phyloP scores from a whole-genome alignment of 2,888 invertebrate species.

The Tipula vernalis region DNA sequence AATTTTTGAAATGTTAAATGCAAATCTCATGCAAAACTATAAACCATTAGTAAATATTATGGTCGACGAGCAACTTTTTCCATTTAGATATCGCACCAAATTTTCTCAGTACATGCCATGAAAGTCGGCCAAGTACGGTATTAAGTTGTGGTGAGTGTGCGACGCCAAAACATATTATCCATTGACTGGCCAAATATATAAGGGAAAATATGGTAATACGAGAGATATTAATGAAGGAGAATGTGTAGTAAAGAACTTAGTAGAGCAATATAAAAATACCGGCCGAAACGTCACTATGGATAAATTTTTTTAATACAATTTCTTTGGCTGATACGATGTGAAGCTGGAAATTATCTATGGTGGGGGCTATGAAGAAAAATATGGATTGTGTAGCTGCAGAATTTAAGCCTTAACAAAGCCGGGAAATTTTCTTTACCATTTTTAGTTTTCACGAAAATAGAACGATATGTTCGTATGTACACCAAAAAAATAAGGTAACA shows the following conservation, averaged over 20 bases:
- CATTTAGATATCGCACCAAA: background rate
- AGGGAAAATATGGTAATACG: constrained; percentile 13
- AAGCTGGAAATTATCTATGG: background rate
- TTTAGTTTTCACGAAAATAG: background rate
- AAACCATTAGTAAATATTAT: background rate
- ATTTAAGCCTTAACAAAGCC: background rate
- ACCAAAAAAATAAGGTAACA: background rate
- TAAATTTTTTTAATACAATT: background rate
- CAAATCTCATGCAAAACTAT: background rate
- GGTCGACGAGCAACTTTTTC: background rate
- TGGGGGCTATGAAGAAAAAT: too few species aligned
- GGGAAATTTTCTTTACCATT: background rate
- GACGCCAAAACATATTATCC: constrained; percentile 21
- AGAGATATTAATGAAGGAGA: background rate
- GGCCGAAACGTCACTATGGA: background rate
- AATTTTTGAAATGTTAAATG: background rate
- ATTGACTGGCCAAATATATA: constrained; percentile 18
- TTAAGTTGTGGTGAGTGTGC: constrained; percentile 23
- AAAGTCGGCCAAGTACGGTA: constrained; percentile 18
- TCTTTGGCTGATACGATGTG: background rate
- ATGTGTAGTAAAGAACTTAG: background rate
- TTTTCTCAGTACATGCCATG: too few species aligned
- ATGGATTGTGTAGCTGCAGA: background rate
- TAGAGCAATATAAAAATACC: background rate
- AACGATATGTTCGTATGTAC: background rate